Percentiles rank a stretch among this genome's conserved stretches.
Evolutionary conservation across 2,888 invertebrate genomes (phyloP).

Genomic region (Lasius fuliginosus): DNA sequence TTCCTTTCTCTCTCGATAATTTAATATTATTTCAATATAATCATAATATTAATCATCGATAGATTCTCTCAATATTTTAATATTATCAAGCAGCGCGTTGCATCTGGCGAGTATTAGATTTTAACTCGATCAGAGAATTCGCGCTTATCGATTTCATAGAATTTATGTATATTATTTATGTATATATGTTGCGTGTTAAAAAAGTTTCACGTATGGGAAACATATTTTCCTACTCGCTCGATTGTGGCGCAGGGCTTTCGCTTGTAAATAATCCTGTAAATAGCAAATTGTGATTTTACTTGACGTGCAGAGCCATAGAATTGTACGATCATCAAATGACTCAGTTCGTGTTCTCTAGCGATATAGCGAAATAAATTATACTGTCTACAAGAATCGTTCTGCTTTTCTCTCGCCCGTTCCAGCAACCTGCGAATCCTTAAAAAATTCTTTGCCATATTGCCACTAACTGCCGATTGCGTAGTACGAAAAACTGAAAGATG

Average conservation of each 20-base stretch:
- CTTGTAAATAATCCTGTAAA: slow-evolving; percentile 78
- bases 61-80: background rate
- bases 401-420: slow-evolving; percentile 26
- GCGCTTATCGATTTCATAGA: background rate
- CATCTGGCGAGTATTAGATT: background rate
- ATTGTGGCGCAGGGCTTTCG: slow-evolving; percentile 37
- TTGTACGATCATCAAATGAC: slow-evolving; percentile 80
- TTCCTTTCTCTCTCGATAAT: background rate
- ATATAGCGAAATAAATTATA: slow-evolving; percentile 85
- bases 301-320: slow-evolving; percentile 79
- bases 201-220: background rate
- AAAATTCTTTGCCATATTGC: background rate
- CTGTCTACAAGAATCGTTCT: slow-evolving; percentile 72
- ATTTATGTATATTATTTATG: too few species aligned
- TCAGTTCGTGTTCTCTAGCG: slow-evolving; percentile 85
- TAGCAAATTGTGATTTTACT: slow-evolving; percentile 84
- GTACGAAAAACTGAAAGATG: background rate
- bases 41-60: background rate
- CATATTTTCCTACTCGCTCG: background rate
- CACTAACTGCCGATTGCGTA: background rate
- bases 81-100: background rate
- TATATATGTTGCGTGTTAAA: too few species aligned
- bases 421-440: slow-evolving; percentile 5
- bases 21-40: slow-evolving; percentile 23
- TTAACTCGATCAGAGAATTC: background rate